Evolutionary conservation across 2,113 vertebrate species (phyloP), one percentile per base, ranked within the genome.

Genomic region (Embiotoca jacksoni): DNA sequence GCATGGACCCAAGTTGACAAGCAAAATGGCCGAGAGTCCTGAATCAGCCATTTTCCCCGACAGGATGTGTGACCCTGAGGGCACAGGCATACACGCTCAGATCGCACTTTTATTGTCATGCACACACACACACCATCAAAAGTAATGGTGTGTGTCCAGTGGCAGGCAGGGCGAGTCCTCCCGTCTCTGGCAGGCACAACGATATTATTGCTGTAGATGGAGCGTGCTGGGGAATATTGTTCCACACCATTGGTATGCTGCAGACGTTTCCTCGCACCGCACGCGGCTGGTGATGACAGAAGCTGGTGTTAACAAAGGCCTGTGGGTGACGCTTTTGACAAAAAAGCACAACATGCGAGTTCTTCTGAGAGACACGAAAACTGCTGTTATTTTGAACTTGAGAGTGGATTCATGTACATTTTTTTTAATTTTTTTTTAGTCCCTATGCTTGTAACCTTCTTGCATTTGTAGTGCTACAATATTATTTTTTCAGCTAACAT

Each of bases 131-230:
- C 6, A 37, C 70, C 68, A 86, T 90, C 86, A 88, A 53, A 82
- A 73, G 78, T 92, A 91, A 91, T 91, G 88, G 83, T 70, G 88
- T 83, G 90, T 86, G 88, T 87, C 82, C 85, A 59, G 80, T 47
- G 64, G 71, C 69, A 53, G 79, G 68, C 72, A 33, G 70, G 79
- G 59, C 63, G 83, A 78, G 80, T 84, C 72, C 70, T 79, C 78
- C 78, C 81, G 70, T 85, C 81, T 89, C 82, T 81, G 82, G 86
- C 74, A 73, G 82, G 60, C 78, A 66, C 81, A 81, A 81, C 32
- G 59, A 80, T 85, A 80, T 83, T 82, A 82, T 74, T 81, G 87
- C 78, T 84, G 68, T 49, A 64, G 84, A 81, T 75, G 80, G 78
- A 82, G 87, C 86, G 30, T 87, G 86, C 82, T 84, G 84, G 78